These are phyloP conservation scores for Cryptus viduatorius DNA, from an alignment of 2,888 invertebrate species.

Conservation along the genomic window DNA sequence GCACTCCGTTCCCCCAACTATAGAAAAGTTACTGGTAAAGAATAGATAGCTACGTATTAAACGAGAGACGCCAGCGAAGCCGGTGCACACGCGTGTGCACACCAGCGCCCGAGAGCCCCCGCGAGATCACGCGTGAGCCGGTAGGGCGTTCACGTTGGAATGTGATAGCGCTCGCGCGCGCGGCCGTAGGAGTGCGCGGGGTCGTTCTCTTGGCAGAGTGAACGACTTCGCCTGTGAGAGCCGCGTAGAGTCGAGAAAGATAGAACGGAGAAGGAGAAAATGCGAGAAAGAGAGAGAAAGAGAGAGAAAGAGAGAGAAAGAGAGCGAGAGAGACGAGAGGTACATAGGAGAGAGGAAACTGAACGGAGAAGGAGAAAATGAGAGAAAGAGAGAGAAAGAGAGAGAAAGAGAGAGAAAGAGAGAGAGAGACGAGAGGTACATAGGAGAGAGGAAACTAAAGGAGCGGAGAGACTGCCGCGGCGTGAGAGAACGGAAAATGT, in stretches of 20 bases:
- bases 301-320: no score
- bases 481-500: conserved; percentile 17
- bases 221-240: conserved; percentile 49
- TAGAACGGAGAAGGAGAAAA: not conserved
- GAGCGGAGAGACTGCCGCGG: not conserved
- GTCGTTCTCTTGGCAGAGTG: conserved; percentile 50
- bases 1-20: not conserved
- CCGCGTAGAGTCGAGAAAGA: conserved; percentile 5
- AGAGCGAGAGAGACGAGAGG: no score
- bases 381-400: no score
- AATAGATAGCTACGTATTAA: not conserved
- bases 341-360: no score
- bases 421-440: conserved; percentile 9
- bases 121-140: not conserved
- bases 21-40: not conserved
- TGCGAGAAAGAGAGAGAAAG: conserved; percentile 16
- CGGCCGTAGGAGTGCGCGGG: not conserved
- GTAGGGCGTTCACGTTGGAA: conserved; percentile 48
- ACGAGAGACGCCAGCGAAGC: not conserved
- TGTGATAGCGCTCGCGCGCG: conserved; percentile 47
- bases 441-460: conserved; percentile 3
- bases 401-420: no score
- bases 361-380: no score
- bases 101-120: not conserved
- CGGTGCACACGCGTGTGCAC: not conserved